Base-by-base conservation (phyloP, 2,113 vertebrate genomes). In the Actinemys pallida region DNA sequence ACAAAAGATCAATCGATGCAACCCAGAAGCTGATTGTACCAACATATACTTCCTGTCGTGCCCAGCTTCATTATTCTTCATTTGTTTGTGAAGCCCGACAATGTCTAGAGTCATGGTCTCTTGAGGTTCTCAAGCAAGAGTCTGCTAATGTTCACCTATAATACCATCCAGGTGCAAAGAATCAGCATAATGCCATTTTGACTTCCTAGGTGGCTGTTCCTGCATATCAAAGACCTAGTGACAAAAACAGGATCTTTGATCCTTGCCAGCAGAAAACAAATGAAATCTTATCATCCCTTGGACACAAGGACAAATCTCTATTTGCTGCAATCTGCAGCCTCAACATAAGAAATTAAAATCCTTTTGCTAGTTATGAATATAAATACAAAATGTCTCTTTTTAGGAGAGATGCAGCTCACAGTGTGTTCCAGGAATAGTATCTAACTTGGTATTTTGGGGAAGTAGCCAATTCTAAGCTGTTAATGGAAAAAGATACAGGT, bases 211-310 rank as follows among this genome's bases (percentile, higher is more conserved):
- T 57, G 90, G 83, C 52, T 86, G 91, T 29, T 86, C 14, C 89
- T 96, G 95, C 93, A 94, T 86, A 90, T 79, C 92, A 96, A 94
- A 94, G 78, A 90, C 62, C 50, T 83, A 31, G 83, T 86, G 78
- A 92, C 35, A 96, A 86, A 96, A 95, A 92, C 75, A 83, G 85
- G 81, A 81, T 82, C 69, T 79, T 86, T 89, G 84, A 90, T 84
- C 87, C 89, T 90, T 96, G 91, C 85, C 93, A 94, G 88, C 19
- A 93, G 83, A 96, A 97, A 85, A 93, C 86, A 96, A 59, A 95
- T 90, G 72, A 45, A 79, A 75, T 93, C 90, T 96, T 92, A 85
- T 87, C 95, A 81, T 92, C 93, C 91, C 78, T 89, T 85, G 87
- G 62, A 92, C 81, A 87, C 29, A 78, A 72, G 79, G 72, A 96